Evolutionary conservation across 2,113 vertebrate genomes (phyloP), one percentile per base, ranked within the genome.

Genomic region (Laticauda colubrina): DNA sequence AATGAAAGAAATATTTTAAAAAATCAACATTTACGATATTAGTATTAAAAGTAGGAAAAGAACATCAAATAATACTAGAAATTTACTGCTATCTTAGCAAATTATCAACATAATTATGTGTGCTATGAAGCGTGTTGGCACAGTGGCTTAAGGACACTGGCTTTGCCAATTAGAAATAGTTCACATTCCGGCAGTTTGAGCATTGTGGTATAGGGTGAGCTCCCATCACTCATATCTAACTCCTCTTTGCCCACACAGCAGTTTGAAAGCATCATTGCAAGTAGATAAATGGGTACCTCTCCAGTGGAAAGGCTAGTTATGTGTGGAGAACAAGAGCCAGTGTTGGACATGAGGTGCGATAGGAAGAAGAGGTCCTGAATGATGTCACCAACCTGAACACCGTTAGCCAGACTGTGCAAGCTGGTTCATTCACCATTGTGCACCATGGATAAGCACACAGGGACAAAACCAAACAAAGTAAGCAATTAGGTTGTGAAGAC

Each of bases 1-100:
- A 97, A 97, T 18, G 69, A 97, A 98, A 96, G 96, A 97, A 98
- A 96, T 26, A n/a, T 93, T 97, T 96, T 96, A 95, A 96, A 98
- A 96, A 97, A 98, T 97, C 96, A 96, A 95, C 95, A 95, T 95
- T 95, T 96, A 96, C 93, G 95, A 94, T 96, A 94, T 95, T 96
- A 96, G 95, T 90, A 90, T 93, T 93, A 94, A 94, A 92, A 94
- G 95, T 3, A 93, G 91, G 97, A 96, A 96, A 1, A 23, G 89
- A 91, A 95, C 91, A 96, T 95, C 95, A 96, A 90, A 93, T 95
- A 94, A 88, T 95, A 94, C 94, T 95, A 94, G 93, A 93, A 93
- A 94, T 95, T 94, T 95, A 92, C 93, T 93, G 89, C n/a, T 95
- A 96, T 92, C 56, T 95, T 93, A 94, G 93, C 85, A 92, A 93